Base-by-base conservation (phyloP, 2,113 vertebrate genomes). In the Esox niger region DNA sequence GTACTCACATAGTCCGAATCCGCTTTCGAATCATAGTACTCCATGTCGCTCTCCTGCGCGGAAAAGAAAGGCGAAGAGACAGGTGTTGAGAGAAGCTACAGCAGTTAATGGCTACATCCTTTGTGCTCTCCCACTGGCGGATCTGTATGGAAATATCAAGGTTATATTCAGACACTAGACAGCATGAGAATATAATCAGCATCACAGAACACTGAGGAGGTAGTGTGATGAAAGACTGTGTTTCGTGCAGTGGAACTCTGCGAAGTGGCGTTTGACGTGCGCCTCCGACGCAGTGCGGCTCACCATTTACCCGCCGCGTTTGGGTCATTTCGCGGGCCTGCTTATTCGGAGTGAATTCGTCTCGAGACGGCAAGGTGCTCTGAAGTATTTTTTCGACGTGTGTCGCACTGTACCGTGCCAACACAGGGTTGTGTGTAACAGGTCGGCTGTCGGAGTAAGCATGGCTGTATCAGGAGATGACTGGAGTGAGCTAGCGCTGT, bases 1-100 rank as follows among this genome's bases (percentile, higher is more conserved):
- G 71, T 85, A 95, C 96, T 98, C 84, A 98, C 95, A 38, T 95
- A 93, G 88, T 97, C 95, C 0, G 95, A 95, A 54, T 98, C 96
- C 0, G 94, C 94, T 90, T 98, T 99, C 86, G 97, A 95, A 68
- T 99, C 97, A 1, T 98, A 99, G 90, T 99, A 99, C 89, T 93
- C 88, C 66, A 99, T 95, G 82, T 95, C 93, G 84, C 93, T 94
- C 86, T 96, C 95, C 97, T 99, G 91, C 80, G 78, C 75, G 87
- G 89, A 33, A 83, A 86, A 84, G 73, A 86, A 87, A 71, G 87
- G 82, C 83, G 82, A 68, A 58, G 86, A 87, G 82, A 88, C 75
- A 84, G 73, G 67, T 77, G 83, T 87, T 87, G 81, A 88, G 76
- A 88, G 81, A 74, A 85, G 83, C 86, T 88, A 82, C 78, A 87